Evolutionary conservation across 2,888 invertebrate species (phyloP).

Genomic region (Sarcophaga variegata): DNA sequence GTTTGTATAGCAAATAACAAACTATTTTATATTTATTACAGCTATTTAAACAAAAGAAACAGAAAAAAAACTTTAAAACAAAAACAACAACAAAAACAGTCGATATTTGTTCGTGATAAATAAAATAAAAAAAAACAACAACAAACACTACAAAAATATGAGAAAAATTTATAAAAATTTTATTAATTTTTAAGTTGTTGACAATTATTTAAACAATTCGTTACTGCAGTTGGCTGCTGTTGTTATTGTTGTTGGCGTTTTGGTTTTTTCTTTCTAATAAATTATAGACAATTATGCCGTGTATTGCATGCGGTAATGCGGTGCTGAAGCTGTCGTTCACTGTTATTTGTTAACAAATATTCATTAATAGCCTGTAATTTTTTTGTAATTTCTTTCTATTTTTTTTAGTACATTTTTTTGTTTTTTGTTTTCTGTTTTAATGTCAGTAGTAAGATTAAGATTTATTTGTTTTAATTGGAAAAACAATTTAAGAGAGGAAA

Average conservation of each 20-base stretch:
- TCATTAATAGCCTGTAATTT: too few species aligned
- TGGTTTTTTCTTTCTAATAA: constrained; percentile 33
- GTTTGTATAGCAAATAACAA: constrained; percentile 35
- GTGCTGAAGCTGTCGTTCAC: not conserved
- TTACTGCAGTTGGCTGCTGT: constrained; percentile 11
- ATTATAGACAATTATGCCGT: constrained; percentile 52
- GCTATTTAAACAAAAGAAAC: not conserved
- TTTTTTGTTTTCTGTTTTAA: not conserved
- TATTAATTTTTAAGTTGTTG: constrained; percentile 44
- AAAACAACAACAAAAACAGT: too few species aligned
- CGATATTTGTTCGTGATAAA: not conserved
- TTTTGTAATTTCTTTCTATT: too few species aligned
- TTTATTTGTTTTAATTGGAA: too few species aligned
- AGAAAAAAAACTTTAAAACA: constrained; percentile 24
- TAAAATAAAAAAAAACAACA: not conserved
- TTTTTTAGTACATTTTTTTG: not conserved
- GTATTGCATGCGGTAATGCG: not conserved
- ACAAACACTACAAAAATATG: constrained; percentile 9
- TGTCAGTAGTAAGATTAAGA: not conserved
- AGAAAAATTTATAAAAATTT: constrained; percentile 36
- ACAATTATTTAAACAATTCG: constrained; percentile 52
- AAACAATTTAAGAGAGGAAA: too few species aligned
- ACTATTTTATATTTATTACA: constrained; percentile 25
- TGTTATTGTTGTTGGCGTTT: constrained; percentile 13
- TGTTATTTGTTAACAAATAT: not conserved